A percentile compares a stretch with the other conserved stretches of the same genome.
phyloP scores from a whole-genome alignment of 2,113 vertebrate species.

The Pitta sordida region DNA sequence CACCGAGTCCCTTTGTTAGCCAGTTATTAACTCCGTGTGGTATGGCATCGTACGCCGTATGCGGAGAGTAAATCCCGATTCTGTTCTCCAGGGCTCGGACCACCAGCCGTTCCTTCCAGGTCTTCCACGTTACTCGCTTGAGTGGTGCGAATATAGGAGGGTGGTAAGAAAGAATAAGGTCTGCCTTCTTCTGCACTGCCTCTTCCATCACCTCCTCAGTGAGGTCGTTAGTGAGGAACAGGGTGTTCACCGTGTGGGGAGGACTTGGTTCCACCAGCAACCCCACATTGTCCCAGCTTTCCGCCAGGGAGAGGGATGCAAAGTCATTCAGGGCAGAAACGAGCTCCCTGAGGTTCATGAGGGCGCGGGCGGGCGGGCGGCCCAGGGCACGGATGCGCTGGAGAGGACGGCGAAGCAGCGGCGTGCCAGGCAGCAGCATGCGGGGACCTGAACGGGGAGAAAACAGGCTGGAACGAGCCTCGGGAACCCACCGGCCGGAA shows the following conservation, averaged over 20 bases:
- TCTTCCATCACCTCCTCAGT: conserved; percentile 89
- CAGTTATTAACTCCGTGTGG: conserved; percentile 89
- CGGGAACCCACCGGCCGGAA: accelerated
- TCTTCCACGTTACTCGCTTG: conserved; percentile 79
- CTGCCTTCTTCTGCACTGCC: conserved; percentile 74
- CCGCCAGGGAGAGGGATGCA: conserved; percentile 85
- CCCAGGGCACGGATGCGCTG: neutral
- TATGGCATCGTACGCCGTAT: conserved; percentile 87
- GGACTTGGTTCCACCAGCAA: conserved; percentile 89
- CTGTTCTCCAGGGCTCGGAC: conserved; percentile 84
- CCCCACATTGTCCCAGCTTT: conserved; percentile 95
- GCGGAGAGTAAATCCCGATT: conserved; percentile 90
- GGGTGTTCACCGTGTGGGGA: conserved; percentile 75
- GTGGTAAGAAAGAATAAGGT: conserved; percentile 92
- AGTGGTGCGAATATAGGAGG: conserved; percentile 88
- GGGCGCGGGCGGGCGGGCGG: neutral
- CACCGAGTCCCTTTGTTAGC: conserved; percentile 83
- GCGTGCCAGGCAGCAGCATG: conserved; percentile 23
- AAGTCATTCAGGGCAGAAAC: conserved; percentile 82
- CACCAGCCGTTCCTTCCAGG: conserved; percentile 89
- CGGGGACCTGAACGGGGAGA: neutral
- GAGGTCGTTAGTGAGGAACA: conserved; percentile 91
- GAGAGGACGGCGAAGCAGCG: neutral
- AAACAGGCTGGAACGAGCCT: neutral
- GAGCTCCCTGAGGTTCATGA: conserved; percentile 83